Conservation (phyloP, 2,888 invertebrate genomes). For the Lamproptera curius region DNA sequence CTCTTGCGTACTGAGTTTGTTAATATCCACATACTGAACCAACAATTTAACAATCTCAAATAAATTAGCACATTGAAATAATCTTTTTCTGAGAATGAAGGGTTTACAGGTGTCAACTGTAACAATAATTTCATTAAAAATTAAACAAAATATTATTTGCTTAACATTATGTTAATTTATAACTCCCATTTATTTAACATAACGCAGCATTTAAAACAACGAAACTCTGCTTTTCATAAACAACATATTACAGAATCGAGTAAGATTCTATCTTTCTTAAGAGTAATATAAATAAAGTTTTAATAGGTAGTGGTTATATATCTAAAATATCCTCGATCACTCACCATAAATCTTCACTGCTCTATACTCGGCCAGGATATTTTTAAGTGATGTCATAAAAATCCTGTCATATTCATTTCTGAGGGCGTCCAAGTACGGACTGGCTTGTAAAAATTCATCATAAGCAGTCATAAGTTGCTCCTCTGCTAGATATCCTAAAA, state of each 20-base stretch:
- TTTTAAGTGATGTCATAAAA: constrained; percentile 68
- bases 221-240: too few relatives aligned
- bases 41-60: constrained; percentile 61
- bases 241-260: not conserved
- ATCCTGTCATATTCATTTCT: constrained; percentile 70
- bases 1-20: constrained; percentile 47
- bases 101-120: constrained; percentile 69
- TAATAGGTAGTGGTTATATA: constrained; percentile 12
- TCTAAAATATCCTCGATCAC: too few relatives aligned
- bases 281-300: not conserved
- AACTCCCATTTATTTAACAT: too few relatives aligned
- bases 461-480: constrained; percentile 72
- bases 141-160: too few relatives aligned
- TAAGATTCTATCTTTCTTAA: too few relatives aligned
- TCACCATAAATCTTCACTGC: constrained; percentile 68
- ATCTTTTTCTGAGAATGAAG: constrained; percentile 48
- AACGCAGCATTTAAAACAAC: too few relatives aligned
- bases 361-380: constrained; percentile 69
- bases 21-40: constrained; percentile 49
- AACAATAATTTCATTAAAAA: too few relatives aligned
- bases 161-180: too few relatives aligned
- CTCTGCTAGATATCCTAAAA: constrained; percentile 67
- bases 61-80: constrained; percentile 59
- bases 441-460: constrained; percentile 69
- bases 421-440: constrained; percentile 65